phyloP scores from a whole-genome alignment of 2,888 invertebrate genomes.

The Pardosa pseudoannulata region DNA sequence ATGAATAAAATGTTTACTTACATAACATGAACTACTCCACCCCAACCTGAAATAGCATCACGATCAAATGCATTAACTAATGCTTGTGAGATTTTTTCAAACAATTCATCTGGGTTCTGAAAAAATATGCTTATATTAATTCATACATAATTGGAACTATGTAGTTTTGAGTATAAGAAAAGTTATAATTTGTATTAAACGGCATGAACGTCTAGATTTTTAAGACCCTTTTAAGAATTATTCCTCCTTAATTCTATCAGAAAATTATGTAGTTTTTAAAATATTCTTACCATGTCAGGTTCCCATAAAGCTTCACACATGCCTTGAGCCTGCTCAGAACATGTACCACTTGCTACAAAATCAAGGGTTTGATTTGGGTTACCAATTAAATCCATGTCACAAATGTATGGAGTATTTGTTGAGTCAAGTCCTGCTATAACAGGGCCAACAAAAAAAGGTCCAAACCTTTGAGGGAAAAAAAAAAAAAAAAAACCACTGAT shows the following conservation, averaged over 20 bases:
- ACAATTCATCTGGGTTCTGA: conserved; percentile 90
- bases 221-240: too few species aligned
- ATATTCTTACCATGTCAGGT: conserved; percentile 86
- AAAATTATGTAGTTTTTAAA: too few species aligned
- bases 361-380: conserved; percentile 93
- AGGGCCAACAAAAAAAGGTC: conserved; percentile 98
- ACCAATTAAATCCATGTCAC: conserved; percentile 96
- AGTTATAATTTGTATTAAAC: too few species aligned
- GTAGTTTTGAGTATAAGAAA: too few species aligned
- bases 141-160: too few species aligned
- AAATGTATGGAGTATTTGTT: conserved; percentile 91
- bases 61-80: conserved; percentile 96
- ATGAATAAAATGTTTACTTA: conserved; percentile 78
- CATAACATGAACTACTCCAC: conserved; percentile 96
- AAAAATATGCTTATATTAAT: too few species aligned
- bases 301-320: conserved; percentile 99
- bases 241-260: too few species aligned
- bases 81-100: conserved; percentile 96
- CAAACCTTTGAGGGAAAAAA: conserved; percentile 83
- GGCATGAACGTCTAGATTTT: too few species aligned
- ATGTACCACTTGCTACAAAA: conserved; percentile 97
- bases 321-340: conserved; percentile 79
- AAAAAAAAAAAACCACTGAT: too few species aligned
- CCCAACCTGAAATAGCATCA: conserved; percentile 99
- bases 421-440: conserved; percentile 96